These are phyloP conservation scores for Tyto alba DNA, from an alignment of 2,113 vertebrate species.

Conservation along the genomic window DNA sequence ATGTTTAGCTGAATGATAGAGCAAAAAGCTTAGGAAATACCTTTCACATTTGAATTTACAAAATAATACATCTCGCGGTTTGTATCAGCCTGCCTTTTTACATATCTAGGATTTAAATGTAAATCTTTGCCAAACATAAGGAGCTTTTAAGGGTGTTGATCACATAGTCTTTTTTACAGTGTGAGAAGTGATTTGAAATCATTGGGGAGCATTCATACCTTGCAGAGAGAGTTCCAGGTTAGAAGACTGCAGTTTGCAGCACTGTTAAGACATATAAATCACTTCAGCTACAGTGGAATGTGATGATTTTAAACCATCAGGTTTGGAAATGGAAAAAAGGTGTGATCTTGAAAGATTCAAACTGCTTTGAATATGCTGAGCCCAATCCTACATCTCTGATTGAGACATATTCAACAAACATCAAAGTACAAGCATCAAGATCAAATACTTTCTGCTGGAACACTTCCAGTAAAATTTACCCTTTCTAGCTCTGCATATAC, in stretches of 20 bases:
- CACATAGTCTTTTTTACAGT: neutral
- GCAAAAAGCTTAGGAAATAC: neutral
- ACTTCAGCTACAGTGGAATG: neutral
- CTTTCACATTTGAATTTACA: neutral
- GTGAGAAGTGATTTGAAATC: conserved; percentile 16
- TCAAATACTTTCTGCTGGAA: conserved; percentile 12
- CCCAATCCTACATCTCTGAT: neutral
- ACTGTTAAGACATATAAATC: conserved; percentile 14
- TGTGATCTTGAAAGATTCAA: neutral
- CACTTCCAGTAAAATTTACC: neutral
- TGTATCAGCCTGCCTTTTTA: neutral
- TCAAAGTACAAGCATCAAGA: conserved; percentile 10
- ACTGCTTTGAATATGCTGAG: neutral
- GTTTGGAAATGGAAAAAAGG: conserved; percentile 3
- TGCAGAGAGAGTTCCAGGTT: neutral
- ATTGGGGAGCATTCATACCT: neutral
- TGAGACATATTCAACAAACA: neutral
- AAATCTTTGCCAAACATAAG: conserved; percentile 6
- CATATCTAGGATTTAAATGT: neutral
- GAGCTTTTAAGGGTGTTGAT: conserved; percentile 30
- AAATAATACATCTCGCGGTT: neutral
- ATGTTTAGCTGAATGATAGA: neutral
- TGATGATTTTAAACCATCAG: neutral
- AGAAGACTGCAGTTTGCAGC: neutral
- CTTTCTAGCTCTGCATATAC: neutral